Evolutionary conservation across 2,113 vertebrate species (phyloP), one percentile per base, ranked within the genome.

Genomic region (Calyptommatus sinebrachiatus): DNA sequence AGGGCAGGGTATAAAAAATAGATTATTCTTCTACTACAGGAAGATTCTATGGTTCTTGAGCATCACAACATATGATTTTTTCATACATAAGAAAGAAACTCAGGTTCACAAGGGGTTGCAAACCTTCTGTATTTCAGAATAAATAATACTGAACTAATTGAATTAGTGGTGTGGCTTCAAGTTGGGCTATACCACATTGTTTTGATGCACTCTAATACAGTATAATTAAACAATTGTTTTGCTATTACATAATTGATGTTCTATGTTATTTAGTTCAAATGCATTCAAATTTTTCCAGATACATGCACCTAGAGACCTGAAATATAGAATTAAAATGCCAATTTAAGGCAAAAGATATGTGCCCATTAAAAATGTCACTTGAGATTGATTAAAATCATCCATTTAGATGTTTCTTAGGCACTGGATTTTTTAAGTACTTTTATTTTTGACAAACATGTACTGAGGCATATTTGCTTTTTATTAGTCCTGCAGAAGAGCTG

Each of bases 401-500:
- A 7, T n/a, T 28, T 65, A 41, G 12, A n/a, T 29, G 45, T 2
- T 20, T 21, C 26, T n/a, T 22, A 2, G n/a, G 3, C 53, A 29
- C 28, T 77, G 41, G 7, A 12, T 10, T 46, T 79, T 35, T 57
- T 8, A 45, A 69, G 20, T n/a, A 61, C 57, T 73, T 69, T 73
- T 65, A 57, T 70, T 73, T 78, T 61, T 72, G 35, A 73, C 26
- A 71, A 79, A 79, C 82, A 73, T 31, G 57, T 77, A 29, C 26
- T 61, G 29, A 73, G 67, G 57, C 57, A 67, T 57, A 60, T 41
- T 57, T 75, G 21, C 83, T 83, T 92, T 78, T 73, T 77, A 57
- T 12, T 90, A 99, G 98, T 92, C 98, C 98, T n/a, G 95, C 98
- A 31, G 98, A 99, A 89, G 98, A 99, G 86, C 93, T 99, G 0